Conservation (phyloP, 2,113 vertebrate genomes). For the Micronisus gabar region DNA sequence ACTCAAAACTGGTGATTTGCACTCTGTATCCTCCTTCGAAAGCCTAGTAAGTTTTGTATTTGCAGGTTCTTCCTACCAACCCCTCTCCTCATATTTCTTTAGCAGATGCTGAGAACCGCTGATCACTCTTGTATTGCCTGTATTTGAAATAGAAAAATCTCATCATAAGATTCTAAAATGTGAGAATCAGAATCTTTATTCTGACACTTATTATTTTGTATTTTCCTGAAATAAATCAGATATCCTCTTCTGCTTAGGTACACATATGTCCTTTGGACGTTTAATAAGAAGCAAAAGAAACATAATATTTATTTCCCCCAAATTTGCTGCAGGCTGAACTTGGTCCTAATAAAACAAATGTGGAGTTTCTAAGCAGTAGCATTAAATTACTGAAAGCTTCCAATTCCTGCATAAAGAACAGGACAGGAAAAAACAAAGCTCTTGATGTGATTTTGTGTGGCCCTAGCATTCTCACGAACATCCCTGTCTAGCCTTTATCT, state of each 20-base stretch:
- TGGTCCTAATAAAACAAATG: not conserved
- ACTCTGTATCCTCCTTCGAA: not conserved
- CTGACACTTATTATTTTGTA: not conserved
- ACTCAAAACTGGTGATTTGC: not conserved
- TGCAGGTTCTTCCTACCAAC: not conserved
- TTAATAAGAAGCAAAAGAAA: not conserved
- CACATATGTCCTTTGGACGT: not conserved
- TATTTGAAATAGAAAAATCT: not conserved
- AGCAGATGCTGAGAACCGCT: not conserved
- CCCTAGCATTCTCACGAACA: not conserved
- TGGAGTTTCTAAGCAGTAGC: not conserved
- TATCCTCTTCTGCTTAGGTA: not conserved
- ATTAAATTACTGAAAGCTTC: not conserved
- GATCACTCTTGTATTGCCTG: not conserved
- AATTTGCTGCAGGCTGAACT: not conserved
- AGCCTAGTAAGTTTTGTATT: not conserved
- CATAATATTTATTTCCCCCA: not conserved
- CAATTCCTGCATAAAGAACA: not conserved
- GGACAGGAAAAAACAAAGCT: not conserved
- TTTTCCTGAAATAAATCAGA: not conserved
- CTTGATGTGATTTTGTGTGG: not conserved
- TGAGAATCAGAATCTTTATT: not conserved
- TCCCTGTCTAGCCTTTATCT: not conserved
- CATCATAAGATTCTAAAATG: not conserved
- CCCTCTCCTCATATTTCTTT: not conserved